A percentile compares a stretch with the other conserved stretches of the same genome.
Evolutionary conservation across 1,140 invertebrate genomes (phyloP).

Genomic region (Armadillidium nasatum): DNA sequence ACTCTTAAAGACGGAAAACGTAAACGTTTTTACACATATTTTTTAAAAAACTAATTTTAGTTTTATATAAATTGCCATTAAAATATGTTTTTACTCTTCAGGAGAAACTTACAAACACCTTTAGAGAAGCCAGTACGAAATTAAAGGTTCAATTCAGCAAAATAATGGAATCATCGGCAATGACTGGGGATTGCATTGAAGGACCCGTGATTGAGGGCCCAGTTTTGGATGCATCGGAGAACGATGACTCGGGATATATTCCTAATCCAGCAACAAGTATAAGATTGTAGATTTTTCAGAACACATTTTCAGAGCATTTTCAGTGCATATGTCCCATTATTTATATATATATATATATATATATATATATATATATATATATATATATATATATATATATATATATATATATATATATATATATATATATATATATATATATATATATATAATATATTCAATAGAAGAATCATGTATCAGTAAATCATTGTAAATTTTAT

Average conservation of each 20-base stretch:
- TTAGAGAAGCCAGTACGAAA: constrained; percentile 75
- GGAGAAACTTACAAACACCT: constrained; percentile 71
- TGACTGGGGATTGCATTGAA: background rate
- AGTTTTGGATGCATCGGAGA: background rate
- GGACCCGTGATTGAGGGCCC: background rate
- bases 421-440: too few relatives aligned
- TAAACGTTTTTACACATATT: too few relatives aligned
- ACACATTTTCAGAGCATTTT: background rate
- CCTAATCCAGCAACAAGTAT: background rate
- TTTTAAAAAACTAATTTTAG: too few relatives aligned
- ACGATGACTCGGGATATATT: background rate
- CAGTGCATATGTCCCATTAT: background rate
- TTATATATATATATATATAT: background rate
- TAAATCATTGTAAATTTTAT: too few relatives aligned
- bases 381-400: background rate
- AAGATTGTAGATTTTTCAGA: background rate
- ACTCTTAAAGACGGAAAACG: too few relatives aligned
- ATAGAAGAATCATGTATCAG: too few relatives aligned
- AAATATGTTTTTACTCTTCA: constrained; percentile 43
- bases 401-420: too few relatives aligned
- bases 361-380: background rate
- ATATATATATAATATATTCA: too few relatives aligned
- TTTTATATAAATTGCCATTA: too few relatives aligned
- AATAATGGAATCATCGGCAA: constrained; percentile 52
- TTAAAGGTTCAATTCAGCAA: constrained; percentile 79